A percentile compares a stretch with the other conserved stretches of the same genome.
phyloP scores from a whole-genome alignment of 2,888 invertebrate genomes.

The Epiblema foenella region DNA sequence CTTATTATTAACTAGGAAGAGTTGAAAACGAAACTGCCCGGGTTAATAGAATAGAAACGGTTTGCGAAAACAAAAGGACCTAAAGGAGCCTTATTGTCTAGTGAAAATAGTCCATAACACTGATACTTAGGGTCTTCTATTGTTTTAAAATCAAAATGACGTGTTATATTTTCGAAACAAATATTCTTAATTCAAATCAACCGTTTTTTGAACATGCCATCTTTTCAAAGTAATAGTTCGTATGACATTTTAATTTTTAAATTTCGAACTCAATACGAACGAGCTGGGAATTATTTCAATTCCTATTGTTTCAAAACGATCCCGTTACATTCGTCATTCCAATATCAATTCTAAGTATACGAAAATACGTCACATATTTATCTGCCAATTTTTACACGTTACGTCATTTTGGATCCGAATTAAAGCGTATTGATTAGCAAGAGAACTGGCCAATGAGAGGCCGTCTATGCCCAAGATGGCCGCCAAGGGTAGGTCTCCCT shows the following conservation, averaged over 20 bases:
- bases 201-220: background rate
- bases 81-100: constrained; percentile 1
- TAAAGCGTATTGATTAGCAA: constrained; percentile 74
- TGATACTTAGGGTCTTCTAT: background rate
- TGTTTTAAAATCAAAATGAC: background rate
- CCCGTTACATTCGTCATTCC: constrained; percentile 35
- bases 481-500: constrained; percentile 71
- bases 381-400: constrained; percentile 20
- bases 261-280: constrained; percentile 29
- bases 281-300: constrained; percentile 26
- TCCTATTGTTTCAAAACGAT: constrained; percentile 42
- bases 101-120: background rate
- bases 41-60: constrained; percentile 42
- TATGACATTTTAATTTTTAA: constrained; percentile 33
- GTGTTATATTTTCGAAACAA: background rate
- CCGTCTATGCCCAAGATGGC: constrained; percentile 70
- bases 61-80: constrained; percentile 8
- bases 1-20: background rate
- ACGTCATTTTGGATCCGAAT: constrained; percentile 50
- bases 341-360: constrained; percentile 38
- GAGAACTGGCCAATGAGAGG: constrained; percentile 70
- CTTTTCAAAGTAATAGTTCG: constrained; percentile 9
- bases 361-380: constrained; percentile 17
- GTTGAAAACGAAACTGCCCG: constrained; percentile 32
- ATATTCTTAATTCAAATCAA: constrained; percentile 20